These are phyloP conservation scores for Nebria ingens DNA, from an alignment of 1,140 invertebrate species.

Conservation along the genomic window DNA sequence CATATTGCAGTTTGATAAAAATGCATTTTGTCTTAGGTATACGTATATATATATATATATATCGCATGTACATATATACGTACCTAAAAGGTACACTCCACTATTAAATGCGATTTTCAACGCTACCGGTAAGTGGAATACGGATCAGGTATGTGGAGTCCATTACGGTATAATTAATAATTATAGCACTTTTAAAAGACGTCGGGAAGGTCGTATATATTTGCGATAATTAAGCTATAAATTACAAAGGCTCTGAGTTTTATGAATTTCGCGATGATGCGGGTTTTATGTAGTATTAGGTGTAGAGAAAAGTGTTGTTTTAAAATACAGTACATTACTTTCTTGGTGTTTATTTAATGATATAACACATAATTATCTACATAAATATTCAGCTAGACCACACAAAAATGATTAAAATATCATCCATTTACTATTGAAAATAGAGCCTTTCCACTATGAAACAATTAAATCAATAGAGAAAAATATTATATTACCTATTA, in stretches of 20 bases:
- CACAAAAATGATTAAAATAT: too few species aligned
- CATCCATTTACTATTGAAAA: too few species aligned
- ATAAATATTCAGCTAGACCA: too few species aligned
- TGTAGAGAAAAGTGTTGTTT: not conserved
- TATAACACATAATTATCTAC: too few species aligned
- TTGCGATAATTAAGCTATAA: slow-evolving; percentile 5
- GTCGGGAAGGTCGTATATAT: not conserved
- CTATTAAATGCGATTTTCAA: not conserved
- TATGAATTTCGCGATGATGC: not conserved
- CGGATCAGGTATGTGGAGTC: not conserved
- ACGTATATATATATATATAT: not conserved
- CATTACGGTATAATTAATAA: slow-evolving; percentile 5
- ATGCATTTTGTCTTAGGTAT: not conserved
- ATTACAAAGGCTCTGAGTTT: not conserved
- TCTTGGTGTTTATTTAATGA: not conserved
- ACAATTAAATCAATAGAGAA: too few species aligned
- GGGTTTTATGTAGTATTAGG: slow-evolving; percentile 1
- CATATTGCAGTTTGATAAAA: not conserved
- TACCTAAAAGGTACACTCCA: not conserved
- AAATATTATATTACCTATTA: too few species aligned
- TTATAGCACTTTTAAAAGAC: slow-evolving; percentile 4
- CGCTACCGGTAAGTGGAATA: not conserved
- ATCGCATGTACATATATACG: not conserved
- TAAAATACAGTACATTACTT: not conserved
- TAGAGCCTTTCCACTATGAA: too few species aligned